A percentile compares a stretch with the other conserved stretches of the same genome.
phyloP scores from a whole-genome alignment of 2,797 vertebrate genomes.

The Brotula barbata region DNA sequence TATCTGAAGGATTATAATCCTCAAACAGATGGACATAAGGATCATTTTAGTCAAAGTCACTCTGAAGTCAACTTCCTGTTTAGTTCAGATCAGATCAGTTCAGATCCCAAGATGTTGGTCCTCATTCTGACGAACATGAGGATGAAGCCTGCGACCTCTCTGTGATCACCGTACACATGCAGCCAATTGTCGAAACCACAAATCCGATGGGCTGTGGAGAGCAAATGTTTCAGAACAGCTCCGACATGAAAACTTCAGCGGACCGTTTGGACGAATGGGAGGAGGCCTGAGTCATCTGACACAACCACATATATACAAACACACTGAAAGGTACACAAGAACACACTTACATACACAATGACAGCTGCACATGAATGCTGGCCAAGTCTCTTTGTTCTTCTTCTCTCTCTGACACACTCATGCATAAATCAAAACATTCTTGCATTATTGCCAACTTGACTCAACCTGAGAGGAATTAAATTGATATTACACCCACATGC shows the following conservation, averaged over 20 bases:
- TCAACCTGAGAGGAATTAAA: slow-evolving; percentile 14
- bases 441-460: slow-evolving; percentile 28
- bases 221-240: neutral
- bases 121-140: neutral
- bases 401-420: slow-evolving; percentile 19
- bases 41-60: no score
- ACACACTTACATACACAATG: neutral
- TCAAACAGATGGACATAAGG: no score
- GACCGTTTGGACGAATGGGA: slow-evolving; percentile 13
- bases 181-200: slow-evolving; percentile 4
- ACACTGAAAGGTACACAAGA: neutral
- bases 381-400: slow-evolving; percentile 32
- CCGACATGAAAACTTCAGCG: neutral
- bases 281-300: slow-evolving; percentile 22
- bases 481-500: slow-evolving; percentile 7
- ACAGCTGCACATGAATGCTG: neutral
- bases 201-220: neutral
- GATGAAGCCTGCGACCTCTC: neutral
- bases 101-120: neutral
- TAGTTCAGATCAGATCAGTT: no score
- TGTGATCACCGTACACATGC: neutral
- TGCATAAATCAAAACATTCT: slow-evolving; percentile 26
- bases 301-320: neutral
- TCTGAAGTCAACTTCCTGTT: no score
- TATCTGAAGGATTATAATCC: no score